These are phyloP conservation scores for Aselliscus stoliczkanus DNA, from an alignment of 2,797 vertebrate genomes.

Conservation along the genomic window DNA sequence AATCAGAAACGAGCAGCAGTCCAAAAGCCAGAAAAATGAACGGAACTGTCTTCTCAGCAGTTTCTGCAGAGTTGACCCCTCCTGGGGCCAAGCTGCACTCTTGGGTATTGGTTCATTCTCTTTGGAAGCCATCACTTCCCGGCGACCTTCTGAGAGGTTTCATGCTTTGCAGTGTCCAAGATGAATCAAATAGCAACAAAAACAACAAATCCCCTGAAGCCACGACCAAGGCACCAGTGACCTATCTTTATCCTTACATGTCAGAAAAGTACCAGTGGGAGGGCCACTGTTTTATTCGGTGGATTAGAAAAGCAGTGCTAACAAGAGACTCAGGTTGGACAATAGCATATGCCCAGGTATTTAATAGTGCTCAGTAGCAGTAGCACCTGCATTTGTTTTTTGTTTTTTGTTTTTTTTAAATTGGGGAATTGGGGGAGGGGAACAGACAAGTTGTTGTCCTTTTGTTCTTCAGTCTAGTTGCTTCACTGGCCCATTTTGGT, in stretches of 20 bases:
- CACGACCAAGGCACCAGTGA: not conserved
- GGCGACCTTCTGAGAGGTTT: not conserved
- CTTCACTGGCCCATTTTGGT: too few species aligned
- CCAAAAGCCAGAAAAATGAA: not conserved
- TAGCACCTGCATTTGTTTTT: too few species aligned
- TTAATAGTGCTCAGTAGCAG: not conserved
- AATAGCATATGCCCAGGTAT: rapidly evolving
- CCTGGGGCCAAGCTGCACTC: not conserved
- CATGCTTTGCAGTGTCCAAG: not conserved
- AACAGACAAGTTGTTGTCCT: too few species aligned
- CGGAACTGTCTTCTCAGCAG: not conserved
- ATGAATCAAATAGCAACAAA: not conserved
- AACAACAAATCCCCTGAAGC: not conserved
- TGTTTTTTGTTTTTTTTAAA: too few species aligned
- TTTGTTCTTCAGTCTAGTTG: too few species aligned
- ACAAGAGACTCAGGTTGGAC: not conserved
- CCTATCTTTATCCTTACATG: not conserved
- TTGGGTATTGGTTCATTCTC: not conserved
- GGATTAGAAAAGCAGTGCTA: not conserved
- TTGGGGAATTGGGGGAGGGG: too few species aligned
- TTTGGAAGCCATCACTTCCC: not conserved
- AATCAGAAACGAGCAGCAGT: conserved; percentile 17
- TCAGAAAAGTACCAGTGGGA: not conserved
- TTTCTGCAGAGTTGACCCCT: not conserved
- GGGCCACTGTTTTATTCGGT: not conserved